Base-by-base conservation (phyloP, 2,113 vertebrate species). In the Oncorhynchus masou region DNA sequence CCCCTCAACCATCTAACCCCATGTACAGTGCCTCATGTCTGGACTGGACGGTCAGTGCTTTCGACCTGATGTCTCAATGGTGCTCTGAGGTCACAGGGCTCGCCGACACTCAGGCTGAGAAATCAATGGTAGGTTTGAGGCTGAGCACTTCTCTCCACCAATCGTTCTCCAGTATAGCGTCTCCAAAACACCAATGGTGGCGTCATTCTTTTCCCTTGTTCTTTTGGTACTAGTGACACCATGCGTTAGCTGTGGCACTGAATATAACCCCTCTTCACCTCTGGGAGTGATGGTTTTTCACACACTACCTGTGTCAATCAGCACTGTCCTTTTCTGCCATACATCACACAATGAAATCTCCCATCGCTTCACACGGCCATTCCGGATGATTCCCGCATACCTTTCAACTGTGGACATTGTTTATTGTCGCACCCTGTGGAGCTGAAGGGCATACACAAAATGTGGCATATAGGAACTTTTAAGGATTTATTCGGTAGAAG, bases 41-140 rank as follows among this genome's bases (percentile, higher is more conserved):
- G 70, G 94, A 96, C 27, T 99, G 97, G 97, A 87, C 94, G 27
- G 89, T 94, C 88, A 79, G 85, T 85, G 94, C 94, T 13, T 96
- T 95, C 85, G 94, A 95, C 82, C 91, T 98, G 92, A 86, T 97
- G 89, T 93, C 92, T 54, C 97, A 98, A 89, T 99, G 97, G 97
- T 97, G 96, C 85, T 88, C 85, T 73, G 97, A 99, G 91, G 92
- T 99, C 86, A 91, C 88, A 73, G 91, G 88, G 62, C 95, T 96
- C 89, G 89, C 93, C 48, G 93, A 93, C 13, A 90, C 90, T 60
- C 94, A 96, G 77, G 87, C 95, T 45, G 94, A 95, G 75, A 95
- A 97, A 88, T 94, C 95, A 76, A 90, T 95, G 95, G 98, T 99
- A 91, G 77, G 90, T 27, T 59, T 57, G 9, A 11, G 16, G 15